phyloP scores from a whole-genome alignment of 2,888 invertebrate species.

The Empis livida region DNA sequence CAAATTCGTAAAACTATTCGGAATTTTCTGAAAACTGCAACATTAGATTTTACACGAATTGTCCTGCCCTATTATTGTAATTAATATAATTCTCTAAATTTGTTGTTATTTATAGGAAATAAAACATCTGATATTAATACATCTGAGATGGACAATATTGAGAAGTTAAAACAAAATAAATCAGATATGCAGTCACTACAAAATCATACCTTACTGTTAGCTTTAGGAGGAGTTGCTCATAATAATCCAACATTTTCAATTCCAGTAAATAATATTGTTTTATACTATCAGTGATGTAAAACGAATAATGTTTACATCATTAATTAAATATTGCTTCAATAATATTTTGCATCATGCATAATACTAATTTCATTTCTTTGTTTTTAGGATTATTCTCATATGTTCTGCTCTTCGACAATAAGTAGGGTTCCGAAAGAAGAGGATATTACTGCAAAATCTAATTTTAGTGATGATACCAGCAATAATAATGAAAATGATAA shows the following conservation, averaged over 20 bases:
- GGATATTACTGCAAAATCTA: constrained; percentile 10
- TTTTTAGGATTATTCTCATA: constrained; percentile 16
- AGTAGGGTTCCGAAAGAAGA: constrained; percentile 2
- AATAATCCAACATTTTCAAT: constrained; percentile 17
- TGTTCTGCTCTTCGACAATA: constrained; percentile 16
- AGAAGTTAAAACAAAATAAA: constrained; percentile 10
- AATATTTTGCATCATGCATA: background rate
- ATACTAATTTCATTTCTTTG: background rate
- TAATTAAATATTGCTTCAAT: background rate
- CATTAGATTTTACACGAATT: too few species aligned
- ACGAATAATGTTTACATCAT: background rate
- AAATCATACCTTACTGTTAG: constrained; percentile 21
- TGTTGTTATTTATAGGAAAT: constrained; percentile 12
- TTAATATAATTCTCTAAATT: too few species aligned
- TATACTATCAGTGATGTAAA: background rate
- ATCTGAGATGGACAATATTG: constrained; percentile 8
- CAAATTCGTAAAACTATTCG: too few species aligned
- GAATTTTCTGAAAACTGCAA: too few species aligned
- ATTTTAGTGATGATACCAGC: constrained; percentile 13
- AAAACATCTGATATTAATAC: constrained; percentile 9
- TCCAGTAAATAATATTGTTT: constrained; percentile 15
- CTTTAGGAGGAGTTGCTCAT: constrained; percentile 17
- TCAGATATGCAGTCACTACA: constrained; percentile 18
- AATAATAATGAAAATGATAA: constrained; percentile 16
- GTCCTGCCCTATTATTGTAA: too few species aligned